phyloP scores from a whole-genome alignment of 2,888 invertebrate species.

The Stenchaetothrips biformis region DNA sequence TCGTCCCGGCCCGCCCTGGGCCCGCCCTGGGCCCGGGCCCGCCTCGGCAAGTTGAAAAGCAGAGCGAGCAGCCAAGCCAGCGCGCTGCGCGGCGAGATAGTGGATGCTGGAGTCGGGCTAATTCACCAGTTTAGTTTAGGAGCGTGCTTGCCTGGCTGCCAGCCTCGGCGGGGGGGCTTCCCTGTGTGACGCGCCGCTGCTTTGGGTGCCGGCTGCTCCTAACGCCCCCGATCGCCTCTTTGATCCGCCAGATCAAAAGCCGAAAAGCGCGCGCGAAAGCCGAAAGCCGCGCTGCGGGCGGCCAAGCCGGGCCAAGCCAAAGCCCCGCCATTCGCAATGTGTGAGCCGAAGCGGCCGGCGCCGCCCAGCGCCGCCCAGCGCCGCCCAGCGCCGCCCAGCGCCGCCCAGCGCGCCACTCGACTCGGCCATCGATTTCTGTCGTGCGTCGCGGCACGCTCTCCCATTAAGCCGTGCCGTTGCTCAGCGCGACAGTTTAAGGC shows the following conservation, averaged over 20 bases:
- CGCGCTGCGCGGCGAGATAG: too few relatives aligned
- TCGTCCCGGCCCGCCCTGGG: not conserved
- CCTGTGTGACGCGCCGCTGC: not conserved
- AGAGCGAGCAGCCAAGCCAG: too few relatives aligned
- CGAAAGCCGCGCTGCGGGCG: too few relatives aligned
- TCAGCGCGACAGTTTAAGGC: not conserved
- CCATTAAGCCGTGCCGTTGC: not conserved
- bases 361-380: not conserved
- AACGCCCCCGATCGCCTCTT: not conserved
- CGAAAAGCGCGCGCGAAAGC: too few relatives aligned
- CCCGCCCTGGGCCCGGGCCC: not conserved
- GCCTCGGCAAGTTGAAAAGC: not conserved
- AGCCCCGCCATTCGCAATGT: too few relatives aligned
- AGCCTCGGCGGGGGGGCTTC: not conserved
- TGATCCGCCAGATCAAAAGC: not conserved
- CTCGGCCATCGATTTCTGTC: not conserved
- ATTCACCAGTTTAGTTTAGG: slow-evolving; percentile 21
- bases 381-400: not conserved
- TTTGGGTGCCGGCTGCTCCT: not conserved
- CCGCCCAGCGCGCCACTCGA: not conserved
- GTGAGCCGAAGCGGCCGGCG: not conserved
- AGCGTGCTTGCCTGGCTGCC: not conserved
- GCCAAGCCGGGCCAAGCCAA: too few relatives aligned
- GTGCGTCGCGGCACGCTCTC: not conserved
- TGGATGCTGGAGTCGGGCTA: not conserved